A percentile compares a stretch with the other conserved stretches of the same genome.
Conservation (phyloP, 1,140 invertebrate species). For the Drosophila bipectinata region DNA sequence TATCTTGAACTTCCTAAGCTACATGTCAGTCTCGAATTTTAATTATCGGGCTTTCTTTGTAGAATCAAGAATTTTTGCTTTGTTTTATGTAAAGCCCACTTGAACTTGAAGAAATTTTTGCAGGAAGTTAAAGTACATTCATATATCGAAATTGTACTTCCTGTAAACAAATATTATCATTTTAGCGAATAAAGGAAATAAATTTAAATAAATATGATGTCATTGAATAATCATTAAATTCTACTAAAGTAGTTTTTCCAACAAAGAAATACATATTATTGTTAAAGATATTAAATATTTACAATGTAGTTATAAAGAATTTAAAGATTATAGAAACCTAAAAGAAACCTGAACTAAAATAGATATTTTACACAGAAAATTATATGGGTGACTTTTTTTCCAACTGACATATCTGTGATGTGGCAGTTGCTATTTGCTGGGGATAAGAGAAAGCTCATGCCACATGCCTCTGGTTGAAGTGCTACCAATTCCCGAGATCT, state of each 20-base stretch:
- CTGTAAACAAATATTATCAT: conserved; percentile 37
- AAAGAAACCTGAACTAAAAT: no score
- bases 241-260: not conserved
- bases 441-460: conserved; percentile 28
- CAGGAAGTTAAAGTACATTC: not conserved
- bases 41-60: conserved; percentile 11
- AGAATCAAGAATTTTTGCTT: conserved; percentile 9
- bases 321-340: no score
- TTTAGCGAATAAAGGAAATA: not conserved
- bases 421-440: conserved; percentile 4
- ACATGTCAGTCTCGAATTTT: conserved; percentile 8
- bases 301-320: no score
- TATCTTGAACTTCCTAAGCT: conserved; percentile 9
- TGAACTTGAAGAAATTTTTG: conserved; percentile 24
- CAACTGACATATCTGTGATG: not conserved
- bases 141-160: conserved; percentile 15
- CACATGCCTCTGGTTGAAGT: conserved; percentile 3
- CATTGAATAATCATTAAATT: not conserved
- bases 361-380: not conserved
- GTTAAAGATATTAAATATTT: no score
- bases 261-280: not conserved
- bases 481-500: conserved; percentile 3
- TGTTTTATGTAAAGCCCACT: conserved; percentile 4
- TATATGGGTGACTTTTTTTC: not conserved
- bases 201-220: not conserved